Base-by-base conservation (phyloP, 2,797 vertebrate genomes). In the Semotilus atromaculatus region DNA sequence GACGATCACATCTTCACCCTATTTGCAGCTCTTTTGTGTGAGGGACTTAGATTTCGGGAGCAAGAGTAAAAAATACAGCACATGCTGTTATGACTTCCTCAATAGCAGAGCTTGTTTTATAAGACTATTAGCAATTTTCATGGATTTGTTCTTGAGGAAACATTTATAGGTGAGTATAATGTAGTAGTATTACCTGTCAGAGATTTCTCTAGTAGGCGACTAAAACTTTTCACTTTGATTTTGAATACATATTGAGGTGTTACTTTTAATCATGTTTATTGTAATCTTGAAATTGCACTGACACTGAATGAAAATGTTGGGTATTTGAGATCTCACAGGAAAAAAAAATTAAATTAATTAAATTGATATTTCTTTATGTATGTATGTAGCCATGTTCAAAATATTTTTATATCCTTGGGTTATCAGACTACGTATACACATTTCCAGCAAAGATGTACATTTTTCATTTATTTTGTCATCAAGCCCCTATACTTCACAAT, bases 121-220 rank as follows among this genome's bases (percentile, higher is more conserved):
- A 94, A 94, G 88, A 92, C 89, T 90, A 85, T 91, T 93, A 91
- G 21, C 88, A 88, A 90, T 92, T 93, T 87, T 85, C 90, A 92
- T 72, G 90, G 93, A 92, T 94, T 92, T 90, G 85, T 89, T 90
- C 26, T 40, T 87, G 86, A 75, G 77, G 80, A 86, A 87, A 91
- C 89, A 88, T 87, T 86, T 82, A 78, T 82, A 68, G 86, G 75
- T 34, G 14, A 29, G 74, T 76, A 1, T 31, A 86, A 90, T 86
- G 88, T 88, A 81, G 67, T 80, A 89, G 86, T 89, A 88, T 74
- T 87, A 94, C 93, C 92, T 94, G 88, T 85, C 88, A 91, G 74
- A 89, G 70, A 82, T 80, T n/a, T 78, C 58, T 81, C 45, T 36
- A 13, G 43, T 1, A 2, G 55, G 55, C n/a, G 58, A 14, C 51